Percentiles rank a stretch among this genome's conserved stretches.
Evolutionary conservation across 2,113 vertebrate genomes (phyloP).

Genomic region (Dasyurus viverrinus): DNA sequence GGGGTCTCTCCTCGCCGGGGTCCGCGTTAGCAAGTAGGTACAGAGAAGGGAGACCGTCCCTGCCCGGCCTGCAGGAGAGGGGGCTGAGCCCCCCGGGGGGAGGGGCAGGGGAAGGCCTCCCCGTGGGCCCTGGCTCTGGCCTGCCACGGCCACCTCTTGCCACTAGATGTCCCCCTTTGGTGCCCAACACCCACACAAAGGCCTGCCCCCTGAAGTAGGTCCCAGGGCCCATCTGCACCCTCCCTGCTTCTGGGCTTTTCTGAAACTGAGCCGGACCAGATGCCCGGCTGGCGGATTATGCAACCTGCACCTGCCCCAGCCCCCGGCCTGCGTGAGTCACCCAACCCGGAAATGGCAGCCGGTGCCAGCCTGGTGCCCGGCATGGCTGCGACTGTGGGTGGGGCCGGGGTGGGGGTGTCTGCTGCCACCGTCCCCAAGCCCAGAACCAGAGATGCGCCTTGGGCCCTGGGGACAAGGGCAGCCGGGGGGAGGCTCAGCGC

Average conservation of each 20-base stretch:
- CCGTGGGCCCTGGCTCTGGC: no score
- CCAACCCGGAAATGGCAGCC: no score
- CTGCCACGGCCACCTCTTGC: background rate
- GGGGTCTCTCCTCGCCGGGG: no score
- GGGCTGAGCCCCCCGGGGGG: no score
- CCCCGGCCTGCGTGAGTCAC: background rate
- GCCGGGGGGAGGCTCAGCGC: background rate
- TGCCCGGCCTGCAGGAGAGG: no score
- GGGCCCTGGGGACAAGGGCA: no score
- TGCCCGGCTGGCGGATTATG: background rate
- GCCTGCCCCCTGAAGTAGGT: background rate
- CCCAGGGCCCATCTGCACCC: background rate
- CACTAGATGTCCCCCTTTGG: background rate
- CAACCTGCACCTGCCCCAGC: background rate
- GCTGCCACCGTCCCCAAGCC: no score
- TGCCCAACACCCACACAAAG: background rate
- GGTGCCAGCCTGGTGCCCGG: background rate
- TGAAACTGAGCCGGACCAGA: background rate
- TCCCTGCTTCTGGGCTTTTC: background rate
- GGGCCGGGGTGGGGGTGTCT: background rate
- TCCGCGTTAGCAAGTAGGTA: background rate
- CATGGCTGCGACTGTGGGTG: background rate
- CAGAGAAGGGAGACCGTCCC: background rate
- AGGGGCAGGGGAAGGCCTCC: background rate
- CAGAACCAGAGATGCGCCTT: background rate